Evolutionary conservation across 1,140 invertebrate genomes (phyloP).

Genomic region (Drosophila nikananu): DNA sequence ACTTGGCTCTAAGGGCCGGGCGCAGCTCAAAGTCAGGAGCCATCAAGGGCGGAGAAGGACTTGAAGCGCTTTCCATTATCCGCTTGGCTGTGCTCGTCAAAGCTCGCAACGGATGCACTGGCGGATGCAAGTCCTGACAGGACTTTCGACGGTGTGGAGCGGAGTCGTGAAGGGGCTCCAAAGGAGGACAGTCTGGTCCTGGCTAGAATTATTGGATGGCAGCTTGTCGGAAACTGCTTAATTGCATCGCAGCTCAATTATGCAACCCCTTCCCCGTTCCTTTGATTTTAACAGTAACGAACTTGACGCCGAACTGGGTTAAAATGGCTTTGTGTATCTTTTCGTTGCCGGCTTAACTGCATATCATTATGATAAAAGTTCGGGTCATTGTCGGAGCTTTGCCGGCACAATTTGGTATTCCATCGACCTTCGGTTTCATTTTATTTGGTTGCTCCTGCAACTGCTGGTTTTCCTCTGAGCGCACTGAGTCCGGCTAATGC

Average conservation of each 20-base stretch:
- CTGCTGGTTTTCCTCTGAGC: constrained; percentile 6
- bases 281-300: background rate
- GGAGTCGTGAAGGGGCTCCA: background rate
- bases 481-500: constrained; percentile 47
- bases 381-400: constrained; percentile 28
- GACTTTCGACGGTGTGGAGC: background rate
- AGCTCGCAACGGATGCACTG: constrained; percentile 41
- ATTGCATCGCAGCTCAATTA: constrained; percentile 77
- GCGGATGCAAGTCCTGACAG: constrained; percentile 45
- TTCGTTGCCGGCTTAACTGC: constrained; percentile 38
- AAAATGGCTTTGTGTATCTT: constrained; percentile 18
- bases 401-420: constrained; percentile 10
- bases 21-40: constrained; percentile 41
- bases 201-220: constrained; percentile 64
- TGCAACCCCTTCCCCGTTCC: constrained; percentile 28
- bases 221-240: constrained; percentile 71
- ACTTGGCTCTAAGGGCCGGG: constrained; percentile 28
- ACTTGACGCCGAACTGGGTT: constrained; percentile 27
- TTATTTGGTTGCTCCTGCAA: constrained; percentile 13
- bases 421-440: constrained; percentile 39
- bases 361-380: constrained; percentile 56
- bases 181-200: constrained; percentile 26
- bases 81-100: constrained; percentile 54
- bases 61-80: constrained; percentile 56
- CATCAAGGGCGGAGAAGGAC: constrained; percentile 38